These are phyloP conservation scores for Henricia sp. DNA, from an alignment of 53 echinoderm and acorn worm genomes.

Conservation along the genomic window DNA sequence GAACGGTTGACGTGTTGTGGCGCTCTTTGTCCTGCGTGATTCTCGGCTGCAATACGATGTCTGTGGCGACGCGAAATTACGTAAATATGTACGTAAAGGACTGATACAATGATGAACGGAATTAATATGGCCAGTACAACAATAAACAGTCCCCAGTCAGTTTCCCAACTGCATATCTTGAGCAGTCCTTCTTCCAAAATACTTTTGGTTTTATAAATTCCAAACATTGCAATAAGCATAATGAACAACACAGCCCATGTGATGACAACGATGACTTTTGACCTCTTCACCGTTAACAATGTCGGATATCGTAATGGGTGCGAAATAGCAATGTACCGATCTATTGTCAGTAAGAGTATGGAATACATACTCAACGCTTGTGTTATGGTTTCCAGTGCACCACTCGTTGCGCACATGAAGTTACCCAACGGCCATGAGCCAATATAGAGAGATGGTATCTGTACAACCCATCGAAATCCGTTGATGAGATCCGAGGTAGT, in stretches of 20 bases:
- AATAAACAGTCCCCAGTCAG: background rate
- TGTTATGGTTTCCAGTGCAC: too few species aligned
- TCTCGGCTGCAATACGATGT: background rate
- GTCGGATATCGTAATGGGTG: background rate
- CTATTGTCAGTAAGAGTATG: background rate
- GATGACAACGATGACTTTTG: background rate
- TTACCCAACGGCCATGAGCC: too few species aligned
- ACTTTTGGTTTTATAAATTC: background rate
- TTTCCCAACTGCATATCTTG: background rate
- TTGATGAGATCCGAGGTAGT: too few species aligned
- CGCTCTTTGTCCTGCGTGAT: background rate
- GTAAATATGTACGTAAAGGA: background rate
- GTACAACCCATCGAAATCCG: too few species aligned
- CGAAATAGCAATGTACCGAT: background rate
- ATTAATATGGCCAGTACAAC: background rate
- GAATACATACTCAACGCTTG: background rate
- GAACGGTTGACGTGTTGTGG: background rate
- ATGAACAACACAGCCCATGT: background rate
- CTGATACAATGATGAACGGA: background rate
- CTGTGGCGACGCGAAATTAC: background rate
- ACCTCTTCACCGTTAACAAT: background rate
- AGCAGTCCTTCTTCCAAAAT: background rate
- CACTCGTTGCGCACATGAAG: background rate
- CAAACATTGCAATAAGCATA: background rate
- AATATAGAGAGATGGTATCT: too few species aligned